Conservation (phyloP, 1,140 invertebrate species). For the honey bee (Apis mellifera) region DNA sequence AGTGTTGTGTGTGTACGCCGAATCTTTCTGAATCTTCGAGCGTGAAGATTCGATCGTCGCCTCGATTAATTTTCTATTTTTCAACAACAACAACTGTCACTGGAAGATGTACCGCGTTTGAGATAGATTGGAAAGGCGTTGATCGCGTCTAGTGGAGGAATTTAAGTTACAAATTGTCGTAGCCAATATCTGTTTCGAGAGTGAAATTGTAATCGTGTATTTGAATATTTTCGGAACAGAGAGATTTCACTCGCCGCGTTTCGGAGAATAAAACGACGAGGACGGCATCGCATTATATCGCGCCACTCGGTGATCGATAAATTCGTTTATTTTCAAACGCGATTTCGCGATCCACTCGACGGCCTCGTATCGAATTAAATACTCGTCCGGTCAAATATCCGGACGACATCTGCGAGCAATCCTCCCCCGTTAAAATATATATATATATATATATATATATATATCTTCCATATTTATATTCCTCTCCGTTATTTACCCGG, state of each 20-base stretch:
- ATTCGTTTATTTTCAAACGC: conserved; percentile 57
- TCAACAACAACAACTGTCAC: no score
- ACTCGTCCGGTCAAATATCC: conserved; percentile 52
- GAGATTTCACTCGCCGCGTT: neutral
- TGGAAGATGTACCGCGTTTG: no score
- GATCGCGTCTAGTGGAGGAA: no score
- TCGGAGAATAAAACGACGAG: conserved; percentile 43
- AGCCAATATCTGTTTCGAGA: no score
- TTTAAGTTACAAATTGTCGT: no score
- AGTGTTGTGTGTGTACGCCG: neutral
- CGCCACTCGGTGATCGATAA: conserved; percentile 39
- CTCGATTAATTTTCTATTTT: no score
- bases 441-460: neutral
- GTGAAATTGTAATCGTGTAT: no score
- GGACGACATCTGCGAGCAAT: conserved; percentile 60
- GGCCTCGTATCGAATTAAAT: conserved; percentile 60
- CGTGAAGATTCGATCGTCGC: no score
- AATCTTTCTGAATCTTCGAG: no score
- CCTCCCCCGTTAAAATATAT: neutral
- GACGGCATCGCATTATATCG: neutral
- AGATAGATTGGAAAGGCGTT: no score
- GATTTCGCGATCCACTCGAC: conserved; percentile 39
- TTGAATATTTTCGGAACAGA: neutral
- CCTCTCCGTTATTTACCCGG: neutral
- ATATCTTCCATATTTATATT: conserved; percentile 50